These are phyloP conservation scores for Aphis gossypii DNA, from an alignment of 1,140 invertebrate genomes.

Conservation along the genomic window DNA sequence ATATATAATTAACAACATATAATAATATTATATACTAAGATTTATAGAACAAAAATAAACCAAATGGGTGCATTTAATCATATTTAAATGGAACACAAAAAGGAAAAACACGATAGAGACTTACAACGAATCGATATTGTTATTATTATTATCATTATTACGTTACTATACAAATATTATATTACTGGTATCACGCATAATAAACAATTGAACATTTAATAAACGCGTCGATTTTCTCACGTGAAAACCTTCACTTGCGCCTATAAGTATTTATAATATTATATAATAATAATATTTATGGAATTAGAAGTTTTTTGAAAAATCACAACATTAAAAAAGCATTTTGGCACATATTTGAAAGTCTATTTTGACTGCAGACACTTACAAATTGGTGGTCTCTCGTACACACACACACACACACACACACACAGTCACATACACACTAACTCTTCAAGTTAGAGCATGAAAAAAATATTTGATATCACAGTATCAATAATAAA, in stretches of 20 bases:
- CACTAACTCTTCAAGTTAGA: background rate
- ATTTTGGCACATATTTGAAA: conserved; percentile 41
- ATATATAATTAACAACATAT: conserved; percentile 49
- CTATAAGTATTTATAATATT: conserved; percentile 1
- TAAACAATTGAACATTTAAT: conserved; percentile 34
- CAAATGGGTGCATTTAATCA: conserved; percentile 22
- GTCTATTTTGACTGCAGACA: background rate
- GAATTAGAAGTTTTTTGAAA: conserved; percentile 27
- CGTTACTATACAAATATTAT: background rate
- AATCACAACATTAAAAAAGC: conserved; percentile 43
- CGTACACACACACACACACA: background rate
- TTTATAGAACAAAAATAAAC: conserved; percentile 20
- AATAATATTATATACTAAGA: conserved; percentile 34
- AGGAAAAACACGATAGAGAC: background rate
- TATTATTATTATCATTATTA: conserved; percentile 8
- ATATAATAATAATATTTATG: background rate
- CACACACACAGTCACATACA: background rate
- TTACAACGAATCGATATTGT: conserved; percentile 32
- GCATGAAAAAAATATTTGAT: background rate
- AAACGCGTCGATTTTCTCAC: conserved; percentile 4
- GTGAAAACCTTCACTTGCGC: background rate
- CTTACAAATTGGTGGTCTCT: background rate
- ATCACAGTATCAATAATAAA: background rate
- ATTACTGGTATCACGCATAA: background rate
- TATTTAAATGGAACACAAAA: background rate